Conservation (phyloP, 2,888 invertebrate genomes). For the Dendrolimus pini region DNA sequence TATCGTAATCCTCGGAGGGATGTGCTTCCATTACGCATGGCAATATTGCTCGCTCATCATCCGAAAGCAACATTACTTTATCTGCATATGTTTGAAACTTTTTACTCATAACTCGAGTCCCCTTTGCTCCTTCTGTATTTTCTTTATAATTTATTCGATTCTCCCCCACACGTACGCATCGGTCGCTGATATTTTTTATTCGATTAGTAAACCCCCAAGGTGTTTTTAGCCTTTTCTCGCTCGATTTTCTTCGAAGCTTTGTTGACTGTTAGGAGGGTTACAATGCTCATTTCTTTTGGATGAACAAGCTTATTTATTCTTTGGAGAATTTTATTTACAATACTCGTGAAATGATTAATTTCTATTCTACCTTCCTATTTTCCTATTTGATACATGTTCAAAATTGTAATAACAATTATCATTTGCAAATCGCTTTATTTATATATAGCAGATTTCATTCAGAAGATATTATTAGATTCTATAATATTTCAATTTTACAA, state of each 20-base stretch:
- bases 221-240: slow-evolving; percentile 78
- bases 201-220: slow-evolving; percentile 79
- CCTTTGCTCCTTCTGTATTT: slow-evolving; percentile 68
- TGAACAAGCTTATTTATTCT: slow-evolving; percentile 70
- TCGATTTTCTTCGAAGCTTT: slow-evolving; percentile 77
- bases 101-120: slow-evolving; percentile 62
- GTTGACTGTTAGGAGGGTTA: slow-evolving; percentile 72
- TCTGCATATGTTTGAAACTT: slow-evolving; percentile 64
- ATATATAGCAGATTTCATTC: too few species aligned
- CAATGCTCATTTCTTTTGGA: slow-evolving; percentile 73
- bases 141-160: slow-evolving; percentile 75
- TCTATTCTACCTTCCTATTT: background rate
- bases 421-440: too few species aligned
- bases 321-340: slow-evolving; percentile 26
- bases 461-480: too few species aligned
- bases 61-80: slow-evolving; percentile 48
- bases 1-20: slow-evolving; percentile 8
- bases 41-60: slow-evolving; percentile 43
- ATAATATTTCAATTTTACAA: too few species aligned
- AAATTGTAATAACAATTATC: too few species aligned
- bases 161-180: slow-evolving; percentile 74
- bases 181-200: slow-evolving; percentile 79
- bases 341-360: background rate
- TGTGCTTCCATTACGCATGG: slow-evolving; percentile 14
- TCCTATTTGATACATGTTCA: background rate